Evolutionary conservation across 2,888 invertebrate species (phyloP), one percentile per base, ranked within the genome.

Genomic region (Allacma fusca): DNA sequence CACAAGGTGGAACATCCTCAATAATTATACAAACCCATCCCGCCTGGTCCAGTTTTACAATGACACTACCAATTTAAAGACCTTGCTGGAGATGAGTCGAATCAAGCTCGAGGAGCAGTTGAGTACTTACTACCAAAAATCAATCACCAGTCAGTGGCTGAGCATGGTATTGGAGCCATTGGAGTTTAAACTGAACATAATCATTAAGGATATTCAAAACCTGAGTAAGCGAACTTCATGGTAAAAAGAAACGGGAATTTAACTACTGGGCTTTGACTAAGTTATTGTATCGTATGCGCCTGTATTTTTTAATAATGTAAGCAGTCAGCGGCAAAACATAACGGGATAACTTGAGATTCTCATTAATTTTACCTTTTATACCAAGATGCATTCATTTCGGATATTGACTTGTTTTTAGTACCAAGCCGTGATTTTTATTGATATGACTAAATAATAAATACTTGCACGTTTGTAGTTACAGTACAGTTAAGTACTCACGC

Each of bases 1-100:
- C 88, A 91, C 92, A 26, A 89, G 90, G 40, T 93, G 92, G 85
- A 92, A 92, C 85, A 88, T 91, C 5, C 87, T 90, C n/a, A 90
- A 91, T 83, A 91, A 91, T 85, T 92, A 91, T 85, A 90, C 91
- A 80, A 90, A 91, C 74, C 91, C 92, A 0, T 85, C 90, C 76
- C 88, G 92, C 68, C 88, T 93, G 0, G 91, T 57, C 79, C 21
- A 44, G 0, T 72, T 72, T n/a, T 71, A 72, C 67, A 77, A 77
- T 44, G 77, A 77, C 44, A 67, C 77, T 5, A 34, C 34, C 2
- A 64, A 19, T 9, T 21, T 75, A 9, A 75, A 75, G 19, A 9
- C 75, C 50, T 16, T 68, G 67, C 29, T 71, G 62, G 67, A 71
- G 34, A 67, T 57, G 29, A 44, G 13, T 29, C 50, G 77, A 24